Conservation (phyloP, 2,797 vertebrate genomes). For the Meda fulgida region DNA sequence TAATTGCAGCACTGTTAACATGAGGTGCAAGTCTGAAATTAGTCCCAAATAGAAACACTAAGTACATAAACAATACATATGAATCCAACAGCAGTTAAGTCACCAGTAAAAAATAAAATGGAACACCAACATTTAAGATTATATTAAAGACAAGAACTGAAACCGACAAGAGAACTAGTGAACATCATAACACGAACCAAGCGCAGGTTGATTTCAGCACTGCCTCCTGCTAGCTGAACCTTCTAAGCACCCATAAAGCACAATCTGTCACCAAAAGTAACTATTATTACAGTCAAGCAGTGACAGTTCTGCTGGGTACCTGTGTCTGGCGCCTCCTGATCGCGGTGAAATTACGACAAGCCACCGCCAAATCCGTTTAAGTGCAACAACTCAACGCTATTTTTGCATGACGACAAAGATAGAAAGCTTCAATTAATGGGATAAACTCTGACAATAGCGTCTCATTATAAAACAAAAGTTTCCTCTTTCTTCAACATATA, state of each 20-base stretch:
- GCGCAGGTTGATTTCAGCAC: conserved; percentile 1
- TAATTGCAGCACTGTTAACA: neutral
- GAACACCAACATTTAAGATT: neutral
- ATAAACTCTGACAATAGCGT: neutral
- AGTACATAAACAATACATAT: neutral
- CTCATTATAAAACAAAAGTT: conserved; percentile 5
- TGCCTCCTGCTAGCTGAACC: neutral
- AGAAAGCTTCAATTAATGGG: neutral
- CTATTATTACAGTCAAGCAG: neutral
- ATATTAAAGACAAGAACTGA: neutral
- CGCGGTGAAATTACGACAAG: neutral
- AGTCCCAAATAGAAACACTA: neutral
- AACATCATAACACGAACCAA: neutral
- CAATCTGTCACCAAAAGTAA: neutral
- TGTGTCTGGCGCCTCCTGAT: neutral
- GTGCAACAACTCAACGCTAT: conserved; percentile 33
- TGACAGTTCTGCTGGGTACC: neutral
- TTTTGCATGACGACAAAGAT: conserved; percentile 34
- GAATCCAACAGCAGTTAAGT: neutral
- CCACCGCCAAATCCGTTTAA: conserved; percentile 39
- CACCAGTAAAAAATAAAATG: neutral
- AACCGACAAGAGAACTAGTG: neutral
- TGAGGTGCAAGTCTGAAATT: neutral
- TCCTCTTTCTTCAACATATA: neutral
- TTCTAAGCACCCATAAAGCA: neutral